These are phyloP conservation scores for Molothrus aeneus DNA, from an alignment of 2,797 vertebrate genomes.

Conservation along the genomic window DNA sequence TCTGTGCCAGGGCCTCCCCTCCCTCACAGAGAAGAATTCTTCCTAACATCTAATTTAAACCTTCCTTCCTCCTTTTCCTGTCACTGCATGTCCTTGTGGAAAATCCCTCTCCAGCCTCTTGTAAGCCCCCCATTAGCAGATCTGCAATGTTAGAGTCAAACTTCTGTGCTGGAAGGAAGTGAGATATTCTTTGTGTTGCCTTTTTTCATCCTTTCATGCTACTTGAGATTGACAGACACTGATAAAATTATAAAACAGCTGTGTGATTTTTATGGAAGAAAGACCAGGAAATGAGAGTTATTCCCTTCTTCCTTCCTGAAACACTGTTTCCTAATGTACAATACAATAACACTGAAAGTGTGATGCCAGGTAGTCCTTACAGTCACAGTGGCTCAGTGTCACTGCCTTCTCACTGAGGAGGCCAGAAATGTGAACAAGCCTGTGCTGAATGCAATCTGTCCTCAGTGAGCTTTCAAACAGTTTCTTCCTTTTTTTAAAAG, in stretches of 20 bases:
- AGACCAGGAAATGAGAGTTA: background rate
- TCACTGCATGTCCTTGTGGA: background rate
- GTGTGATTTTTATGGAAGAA: background rate
- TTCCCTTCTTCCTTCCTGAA: background rate
- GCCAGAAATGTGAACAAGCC: background rate
- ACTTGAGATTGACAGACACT: background rate
- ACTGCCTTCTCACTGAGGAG: background rate
- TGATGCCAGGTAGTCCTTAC: rapidly evolving
- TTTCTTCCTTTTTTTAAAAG: background rate
- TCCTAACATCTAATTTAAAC: background rate
- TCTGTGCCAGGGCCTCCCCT: background rate
- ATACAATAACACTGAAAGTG: background rate
- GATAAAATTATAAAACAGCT: background rate
- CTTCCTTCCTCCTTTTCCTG: background rate
- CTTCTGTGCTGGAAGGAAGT: background rate
- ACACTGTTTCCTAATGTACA: background rate
- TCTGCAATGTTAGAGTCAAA: background rate
- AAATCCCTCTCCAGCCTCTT: background rate
- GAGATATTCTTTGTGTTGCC: background rate
- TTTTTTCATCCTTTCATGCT: background rate
- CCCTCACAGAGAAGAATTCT: background rate
- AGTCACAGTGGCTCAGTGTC: background rate
- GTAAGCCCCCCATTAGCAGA: background rate
- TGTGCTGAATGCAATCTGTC: background rate
- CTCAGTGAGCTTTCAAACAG: background rate